Conservation (phyloP, 2,113 vertebrate genomes). For the Paralichthys olivaceus region DNA sequence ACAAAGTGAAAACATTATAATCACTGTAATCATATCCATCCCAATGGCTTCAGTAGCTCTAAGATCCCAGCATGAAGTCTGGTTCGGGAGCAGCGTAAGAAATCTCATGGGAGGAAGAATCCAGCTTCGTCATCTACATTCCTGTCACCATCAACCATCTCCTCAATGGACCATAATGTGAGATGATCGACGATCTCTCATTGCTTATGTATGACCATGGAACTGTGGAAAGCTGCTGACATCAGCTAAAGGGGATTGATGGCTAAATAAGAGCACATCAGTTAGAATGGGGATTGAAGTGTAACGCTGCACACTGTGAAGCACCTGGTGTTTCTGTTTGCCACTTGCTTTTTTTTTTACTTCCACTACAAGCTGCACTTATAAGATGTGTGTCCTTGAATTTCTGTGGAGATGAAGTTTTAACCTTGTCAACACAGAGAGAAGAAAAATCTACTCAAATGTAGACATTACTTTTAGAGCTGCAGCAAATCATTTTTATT, state of each 20-base stretch:
- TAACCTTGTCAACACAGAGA: background rate
- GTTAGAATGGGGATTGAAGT: slow-evolving; percentile 35
- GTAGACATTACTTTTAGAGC: background rate
- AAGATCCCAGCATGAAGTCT: background rate
- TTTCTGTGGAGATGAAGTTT: background rate
- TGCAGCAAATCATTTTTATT: background rate
- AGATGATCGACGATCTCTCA: slow-evolving; percentile 61
- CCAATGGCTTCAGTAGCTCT: background rate
- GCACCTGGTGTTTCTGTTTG: slow-evolving; percentile 6
- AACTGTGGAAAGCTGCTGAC: slow-evolving; percentile 57
- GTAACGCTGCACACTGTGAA: slow-evolving; percentile 2
- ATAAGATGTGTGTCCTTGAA: background rate
- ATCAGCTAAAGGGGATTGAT: slow-evolving; percentile 66
- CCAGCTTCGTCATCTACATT: slow-evolving; percentile 18
- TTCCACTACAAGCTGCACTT: background rate
- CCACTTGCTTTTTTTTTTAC: slow-evolving; percentile 3
- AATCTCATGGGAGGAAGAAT: slow-evolving; percentile 16
- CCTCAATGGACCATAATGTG: slow-evolving; percentile 35
- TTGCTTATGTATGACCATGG: slow-evolving; percentile 54
- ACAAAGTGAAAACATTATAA: too few relatives aligned
- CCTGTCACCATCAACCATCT: slow-evolving; percentile 32
- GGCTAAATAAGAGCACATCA: slow-evolving; percentile 59
- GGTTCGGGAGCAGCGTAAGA: background rate
- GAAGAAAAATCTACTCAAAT: background rate
- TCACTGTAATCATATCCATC: background rate